Evolutionary conservation across 2,888 invertebrate species (phyloP), one percentile per base, ranked within the genome.

Genomic region (Aromia moschata): DNA sequence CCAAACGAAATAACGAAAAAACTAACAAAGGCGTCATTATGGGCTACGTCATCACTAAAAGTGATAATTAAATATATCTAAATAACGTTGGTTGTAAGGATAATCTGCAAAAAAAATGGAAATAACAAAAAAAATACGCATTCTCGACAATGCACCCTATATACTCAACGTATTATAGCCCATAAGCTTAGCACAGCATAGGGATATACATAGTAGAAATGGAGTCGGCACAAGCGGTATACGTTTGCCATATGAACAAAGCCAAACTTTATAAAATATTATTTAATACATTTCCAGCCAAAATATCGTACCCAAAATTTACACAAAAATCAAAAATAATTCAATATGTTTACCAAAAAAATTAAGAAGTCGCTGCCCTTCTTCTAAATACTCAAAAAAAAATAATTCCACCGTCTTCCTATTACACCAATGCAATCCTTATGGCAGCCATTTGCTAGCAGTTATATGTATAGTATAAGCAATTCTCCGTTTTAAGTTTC

Each of bases 381-480:
- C 36, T 16, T 30, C 37, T 15, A 53, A 68, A 60, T 43, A 12
- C 36, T 31, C 49, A 51, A 70, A 68, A 71, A 68, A 69, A 73
- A 73, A 62, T 71, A 36, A 16, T 47, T 61, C 46, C 30, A 59
- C 46, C 59, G 52, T 57, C 54, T 60, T 52, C 56, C 31, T 68
- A 63, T 33, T 56, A 70, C 73, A 69, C 79, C 82, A 78, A 82
- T 83, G 80, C 79, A 77, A 77, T 79, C 80, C 83, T 83, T 83
- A 83, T 81, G 83, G 83, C 83, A 82, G 83, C 83, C 83, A 83
- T 83, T 83, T 81, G 81, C 79, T 78, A 65, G 77, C 77, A 79
- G 80, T 80, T 80, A 78, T 81, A 80, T 76, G 79, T 74, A 79
- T 71, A 77, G 74, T 67, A 69, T 70, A 69, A 58, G 67, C 63